Base-by-base conservation (phyloP, 1,140 invertebrate species). In the Drosophila melanica region DNA sequence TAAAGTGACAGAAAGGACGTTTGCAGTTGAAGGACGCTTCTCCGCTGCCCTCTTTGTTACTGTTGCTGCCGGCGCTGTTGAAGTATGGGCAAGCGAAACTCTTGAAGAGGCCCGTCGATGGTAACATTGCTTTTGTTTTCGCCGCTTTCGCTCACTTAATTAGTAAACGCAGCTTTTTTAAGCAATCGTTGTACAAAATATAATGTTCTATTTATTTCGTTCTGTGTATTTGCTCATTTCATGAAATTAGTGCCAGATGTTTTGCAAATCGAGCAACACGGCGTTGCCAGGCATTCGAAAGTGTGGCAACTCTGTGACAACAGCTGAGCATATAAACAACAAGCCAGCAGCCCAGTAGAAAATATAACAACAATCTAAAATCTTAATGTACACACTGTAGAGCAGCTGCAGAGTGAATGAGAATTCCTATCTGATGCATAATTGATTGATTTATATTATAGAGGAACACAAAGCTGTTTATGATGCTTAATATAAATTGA, bases 1-100 rank as follows among this genome's bases (percentile, higher is more conserved):
- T 95, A 91, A 96, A 98, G 92, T 97, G 97, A 93, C 97, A 98
- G 92, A 97, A 97, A 16, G 97, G 96, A 84, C 97, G 94, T 75
- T 96, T 95, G 92, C 97, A 98, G 51, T 94, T 92, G 41, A 20
- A 30, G n/a, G 60, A 45, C 11, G 71, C 75, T 42, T 41, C 58
- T 5, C 12, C 48, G 41, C 35, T 75, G 33, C 42, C n/a, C 30
- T 66, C 47, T 57, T 75, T 58, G 10, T 45, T 12, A 9, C 14
- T 27, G 27, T 35, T 44, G 11, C 39, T 66, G 27, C 63, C 58
- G 45, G 92, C 75, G 55, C 95, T 95, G 77, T 96, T 94, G 87
- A 94, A 97, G 93, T 95, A 98, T 33, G 97, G 97, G 92, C 97
- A 98, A 75, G 94, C 94, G 54, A 97, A 94, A 69, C 94, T 94